Percentiles rank a stretch among this genome's conserved stretches.
phyloP scores from a whole-genome alignment of 2,797 vertebrate genomes.

The Eurystomus glaucurus region DNA sequence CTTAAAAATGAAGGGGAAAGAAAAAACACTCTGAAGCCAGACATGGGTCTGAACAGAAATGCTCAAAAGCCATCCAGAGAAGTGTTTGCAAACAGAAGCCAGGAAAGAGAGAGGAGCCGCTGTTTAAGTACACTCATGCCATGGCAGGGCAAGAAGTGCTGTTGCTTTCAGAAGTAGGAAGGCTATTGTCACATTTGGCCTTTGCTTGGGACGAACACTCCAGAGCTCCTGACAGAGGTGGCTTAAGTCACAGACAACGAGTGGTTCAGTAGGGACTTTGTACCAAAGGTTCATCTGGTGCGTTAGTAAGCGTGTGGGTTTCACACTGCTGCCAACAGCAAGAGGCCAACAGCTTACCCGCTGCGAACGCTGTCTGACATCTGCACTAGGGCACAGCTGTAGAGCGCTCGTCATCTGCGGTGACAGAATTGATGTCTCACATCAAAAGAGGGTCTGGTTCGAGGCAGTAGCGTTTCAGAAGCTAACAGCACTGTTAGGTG shows the following conservation, averaged over 20 bases:
- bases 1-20: not conserved
- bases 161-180: not conserved
- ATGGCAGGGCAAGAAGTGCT: not conserved
- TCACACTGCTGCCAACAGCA: not conserved
- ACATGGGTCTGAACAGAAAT: not conserved
- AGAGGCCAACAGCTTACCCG: not conserved
- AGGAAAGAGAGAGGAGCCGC: not conserved
- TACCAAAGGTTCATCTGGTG: not conserved
- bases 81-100: not conserved
- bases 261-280: not conserved
- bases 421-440: not conserved
- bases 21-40: not conserved
- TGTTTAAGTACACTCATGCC: not conserved
- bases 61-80: not conserved
- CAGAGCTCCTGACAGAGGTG: not conserved
- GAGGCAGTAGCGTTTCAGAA: not conserved
- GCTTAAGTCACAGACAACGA: rapidly evolving
- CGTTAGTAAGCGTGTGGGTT: not conserved
- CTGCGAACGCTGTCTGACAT: rapidly evolving
- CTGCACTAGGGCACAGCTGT: not conserved
- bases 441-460: not conserved
- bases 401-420: rapidly evolving
- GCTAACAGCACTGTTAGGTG: not conserved
- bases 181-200: not conserved
- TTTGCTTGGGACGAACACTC: not conserved